Percentiles rank a stretch among this genome's conserved stretches.
These are phyloP conservation scores for Petrocephalus microphthalmus DNA, from an alignment of 2,113 vertebrate genomes.

Conservation along the genomic window DNA sequence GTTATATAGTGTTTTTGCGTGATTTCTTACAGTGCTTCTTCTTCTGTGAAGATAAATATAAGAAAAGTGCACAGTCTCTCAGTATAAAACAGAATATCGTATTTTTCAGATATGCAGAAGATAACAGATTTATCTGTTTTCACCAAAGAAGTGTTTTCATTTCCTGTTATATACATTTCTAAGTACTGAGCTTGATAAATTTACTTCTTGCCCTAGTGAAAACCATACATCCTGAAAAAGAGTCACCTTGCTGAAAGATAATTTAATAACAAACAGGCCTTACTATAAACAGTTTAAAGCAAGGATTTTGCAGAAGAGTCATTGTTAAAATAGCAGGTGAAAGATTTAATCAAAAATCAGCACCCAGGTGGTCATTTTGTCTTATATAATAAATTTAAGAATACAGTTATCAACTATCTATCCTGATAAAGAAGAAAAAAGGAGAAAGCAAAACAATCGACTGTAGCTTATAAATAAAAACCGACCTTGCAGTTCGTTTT, in stretches of 20 bases:
- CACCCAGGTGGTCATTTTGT: not conserved
- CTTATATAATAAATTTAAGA: not conserved
- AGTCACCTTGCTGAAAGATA: not conserved
- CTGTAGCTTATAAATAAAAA: not conserved
- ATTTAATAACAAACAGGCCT: not conserved
- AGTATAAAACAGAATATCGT: not conserved
- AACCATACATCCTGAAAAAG: not conserved
- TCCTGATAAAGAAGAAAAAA: not conserved
- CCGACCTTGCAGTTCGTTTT: not conserved
- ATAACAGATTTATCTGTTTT: not conserved
- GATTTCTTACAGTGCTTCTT: not conserved
- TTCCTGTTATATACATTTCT: not conserved
- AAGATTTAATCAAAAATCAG: constrained; percentile 5
- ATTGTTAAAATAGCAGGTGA: constrained; percentile 6
- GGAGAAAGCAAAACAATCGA: not conserved
- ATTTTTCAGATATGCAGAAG: not conserved
- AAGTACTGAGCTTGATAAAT: not conserved
- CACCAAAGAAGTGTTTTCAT: not conserved
- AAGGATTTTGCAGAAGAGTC: not conserved
- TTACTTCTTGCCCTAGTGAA: not conserved
- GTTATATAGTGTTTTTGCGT: not conserved
- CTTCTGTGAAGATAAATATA: not conserved
- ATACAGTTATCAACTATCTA: not conserved
- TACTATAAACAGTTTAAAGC: not conserved
- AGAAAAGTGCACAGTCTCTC: not conserved